Evolutionary conservation across 2,797 vertebrate species (phyloP).

Genomic region (Cyprinodon diabolis): DNA sequence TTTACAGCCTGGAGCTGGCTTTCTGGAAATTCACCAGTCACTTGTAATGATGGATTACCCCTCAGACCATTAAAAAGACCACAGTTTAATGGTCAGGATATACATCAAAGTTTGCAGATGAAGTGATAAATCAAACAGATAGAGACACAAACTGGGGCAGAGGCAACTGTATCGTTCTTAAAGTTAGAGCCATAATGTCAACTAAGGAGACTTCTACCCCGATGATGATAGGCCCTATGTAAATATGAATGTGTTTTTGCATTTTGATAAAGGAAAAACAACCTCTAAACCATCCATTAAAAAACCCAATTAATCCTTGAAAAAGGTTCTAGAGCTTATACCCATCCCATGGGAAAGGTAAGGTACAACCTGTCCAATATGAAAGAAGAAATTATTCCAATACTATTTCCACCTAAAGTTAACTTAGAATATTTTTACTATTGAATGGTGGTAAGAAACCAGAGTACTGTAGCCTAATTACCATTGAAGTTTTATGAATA

Average conservation of each 20-base stretch:
- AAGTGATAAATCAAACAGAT: slow-evolving; percentile 12
- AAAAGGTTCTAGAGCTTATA: background rate
- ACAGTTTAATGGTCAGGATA: slow-evolving; percentile 11
- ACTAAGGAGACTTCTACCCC: background rate
- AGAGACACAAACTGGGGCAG: background rate
- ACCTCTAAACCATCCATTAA: background rate
- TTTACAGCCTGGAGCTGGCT: slow-evolving; percentile 5
- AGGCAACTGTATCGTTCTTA: background rate
- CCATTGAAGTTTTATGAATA: too few relatives aligned
- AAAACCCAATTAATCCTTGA: background rate
- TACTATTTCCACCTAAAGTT: background rate
- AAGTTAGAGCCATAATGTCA: background rate
- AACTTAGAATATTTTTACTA: background rate
- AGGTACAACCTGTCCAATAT: too few relatives aligned
- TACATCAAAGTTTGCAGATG: slow-evolving; percentile 3
- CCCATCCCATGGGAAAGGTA: background rate
- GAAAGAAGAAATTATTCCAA: too few relatives aligned
- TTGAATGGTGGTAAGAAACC: too few relatives aligned
- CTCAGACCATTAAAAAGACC: background rate
- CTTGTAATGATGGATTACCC: slow-evolving; percentile 8
- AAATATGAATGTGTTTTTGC: background rate
- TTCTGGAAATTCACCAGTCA: background rate
- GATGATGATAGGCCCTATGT: background rate
- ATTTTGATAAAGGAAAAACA: background rate
- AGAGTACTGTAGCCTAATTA: too few relatives aligned